These are phyloP conservation scores for Patella caerulea DNA, from an alignment of 2,888 invertebrate species.

Conservation along the genomic window DNA sequence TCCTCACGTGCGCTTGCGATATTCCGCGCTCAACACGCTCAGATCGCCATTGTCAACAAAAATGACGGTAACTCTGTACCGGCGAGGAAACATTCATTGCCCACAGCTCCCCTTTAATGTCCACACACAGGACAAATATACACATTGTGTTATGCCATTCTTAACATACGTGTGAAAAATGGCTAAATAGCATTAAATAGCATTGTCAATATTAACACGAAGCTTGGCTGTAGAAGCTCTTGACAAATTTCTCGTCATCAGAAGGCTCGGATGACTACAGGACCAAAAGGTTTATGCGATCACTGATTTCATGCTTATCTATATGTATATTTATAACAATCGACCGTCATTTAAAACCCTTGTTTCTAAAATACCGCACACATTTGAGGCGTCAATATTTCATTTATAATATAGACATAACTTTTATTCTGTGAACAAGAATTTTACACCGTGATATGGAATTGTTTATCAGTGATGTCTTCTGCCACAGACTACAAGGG, in stretches of 20 bases:
- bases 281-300: too few species aligned
- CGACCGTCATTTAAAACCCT: too few species aligned
- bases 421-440: too few species aligned
- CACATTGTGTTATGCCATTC: conserved; percentile 22
- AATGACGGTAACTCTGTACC: conserved; percentile 13
- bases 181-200: conserved; percentile 38
- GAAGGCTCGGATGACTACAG: neutral
- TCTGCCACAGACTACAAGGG: too few species aligned
- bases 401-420: too few species aligned
- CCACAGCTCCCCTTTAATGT: conserved; percentile 2
- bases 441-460: too few species aligned
- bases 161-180: conserved; percentile 30
- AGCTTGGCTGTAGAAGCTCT: neutral
- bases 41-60: conserved; percentile 22
- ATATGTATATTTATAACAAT: too few species aligned
- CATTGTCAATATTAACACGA: conserved; percentile 41
- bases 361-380: too few species aligned
- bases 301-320: too few species aligned
- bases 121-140: conserved; percentile 20
- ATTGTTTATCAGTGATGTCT: too few species aligned
- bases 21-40: conserved; percentile 19
- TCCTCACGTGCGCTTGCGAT: conserved; percentile 24
- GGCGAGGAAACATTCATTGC: conserved; percentile 17
- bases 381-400: neutral
- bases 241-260: neutral